A percentile compares a stretch with the other conserved stretches of the same genome.
Conservation (phyloP, 2,797 vertebrate species). For the Ptychadena robeensis region DNA sequence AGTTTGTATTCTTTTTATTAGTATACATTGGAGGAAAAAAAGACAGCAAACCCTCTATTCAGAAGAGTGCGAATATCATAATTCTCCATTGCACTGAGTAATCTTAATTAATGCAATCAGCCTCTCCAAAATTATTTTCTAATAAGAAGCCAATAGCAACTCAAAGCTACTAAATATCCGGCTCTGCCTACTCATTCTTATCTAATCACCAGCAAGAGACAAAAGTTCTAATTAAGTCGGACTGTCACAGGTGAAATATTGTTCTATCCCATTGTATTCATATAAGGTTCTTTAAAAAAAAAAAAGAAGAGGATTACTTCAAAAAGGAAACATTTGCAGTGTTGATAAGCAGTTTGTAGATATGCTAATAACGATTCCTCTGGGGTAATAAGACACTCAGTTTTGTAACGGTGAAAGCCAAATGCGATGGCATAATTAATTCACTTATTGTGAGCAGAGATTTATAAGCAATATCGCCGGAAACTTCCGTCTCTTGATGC, state of each 20-base stretch:
- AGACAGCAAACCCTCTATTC: background rate
- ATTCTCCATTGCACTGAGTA: background rate
- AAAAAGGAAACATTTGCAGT: conserved; percentile 32
- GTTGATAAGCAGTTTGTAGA: conserved; percentile 52
- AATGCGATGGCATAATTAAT: conserved; percentile 51
- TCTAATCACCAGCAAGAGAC: conserved; percentile 2
- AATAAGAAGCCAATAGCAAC: background rate
- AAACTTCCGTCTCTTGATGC: conserved; percentile 27
- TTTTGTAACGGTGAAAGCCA: conserved; percentile 44
- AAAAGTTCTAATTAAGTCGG: conserved; percentile 8
- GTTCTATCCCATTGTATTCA: background rate
- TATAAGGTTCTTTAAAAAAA: background rate
- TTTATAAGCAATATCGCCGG: conserved; percentile 36
- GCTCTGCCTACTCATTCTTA: background rate
- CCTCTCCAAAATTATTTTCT: background rate
- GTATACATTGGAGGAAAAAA: too few relatives aligned
- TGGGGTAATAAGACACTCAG: conserved; percentile 42
- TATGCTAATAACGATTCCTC: conserved; percentile 49
- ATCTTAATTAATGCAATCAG: background rate
- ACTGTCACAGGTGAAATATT: background rate
- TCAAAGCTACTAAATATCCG: background rate
- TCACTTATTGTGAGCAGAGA: conserved; percentile 46
- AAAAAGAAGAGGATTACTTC: background rate
- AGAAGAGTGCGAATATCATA: background rate
- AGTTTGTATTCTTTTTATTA: too few relatives aligned